Evolutionary conservation across 2,888 invertebrate species (phyloP), one percentile per base, ranked within the genome.

Genomic region (Tortrix viridana): DNA sequence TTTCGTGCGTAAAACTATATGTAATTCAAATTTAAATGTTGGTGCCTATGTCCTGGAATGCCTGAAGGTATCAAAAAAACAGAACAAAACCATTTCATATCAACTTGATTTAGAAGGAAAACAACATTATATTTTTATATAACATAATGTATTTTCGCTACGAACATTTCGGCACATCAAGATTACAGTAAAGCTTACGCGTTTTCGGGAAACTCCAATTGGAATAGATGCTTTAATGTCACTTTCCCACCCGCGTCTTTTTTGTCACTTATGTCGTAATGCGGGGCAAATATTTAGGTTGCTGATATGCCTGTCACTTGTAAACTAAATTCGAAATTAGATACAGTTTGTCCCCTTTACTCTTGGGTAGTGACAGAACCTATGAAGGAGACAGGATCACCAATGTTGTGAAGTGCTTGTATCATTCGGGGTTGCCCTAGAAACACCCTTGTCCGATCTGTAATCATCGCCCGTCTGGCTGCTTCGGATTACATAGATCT

Each of bases 251-350:
- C 38, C 32, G 20, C 43, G 26, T 14, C 44, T 59, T 41, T 38
- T 37, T 22, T 62, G 56, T 56, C 56, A 56, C 56, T 62, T 37
- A 54, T 54, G 61, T 32, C 50, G 56, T 62, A 50, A 62, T 22
- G 19, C 37, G 37, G 41, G 26, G 48, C 43, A 20, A 23, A 19
- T 56, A 62, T 62, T 46, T 52, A 48, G 62, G 62, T 62, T 46
- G 46, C 38, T 3, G 14, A 59, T 16, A 22, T 41, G 41, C 16
- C 41, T 41, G 41, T n/a, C 6, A 41, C 41, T 16, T 41, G 41
- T 12, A 41, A 41, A 41, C 41, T n/a, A 41, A 41, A 41, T 41
- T n/a, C 5, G n/a, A 41, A 16, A n/a, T 5, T 41, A n/a, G n/a
- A 41, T 16, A n/a, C 14, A 16, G 12, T 41, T 5, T 41, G n/a